Conservation (phyloP, 1,140 invertebrate species). For the Notospermus geniculatus region DNA sequence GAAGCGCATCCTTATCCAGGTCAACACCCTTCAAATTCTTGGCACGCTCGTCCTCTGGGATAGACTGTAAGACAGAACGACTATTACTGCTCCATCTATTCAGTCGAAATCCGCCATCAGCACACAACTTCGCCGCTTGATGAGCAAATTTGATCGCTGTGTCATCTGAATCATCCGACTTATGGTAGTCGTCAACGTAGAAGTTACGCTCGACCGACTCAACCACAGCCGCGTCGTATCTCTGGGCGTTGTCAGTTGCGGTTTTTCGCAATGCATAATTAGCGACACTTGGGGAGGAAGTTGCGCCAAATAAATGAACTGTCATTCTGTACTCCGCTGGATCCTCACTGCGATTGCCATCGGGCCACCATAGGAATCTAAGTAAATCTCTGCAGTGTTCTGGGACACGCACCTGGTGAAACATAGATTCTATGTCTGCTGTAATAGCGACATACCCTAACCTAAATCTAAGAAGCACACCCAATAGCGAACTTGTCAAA, state of each 20-base stretch:
- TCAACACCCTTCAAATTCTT: neutral
- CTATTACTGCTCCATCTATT: slow-evolving; percentile 18
- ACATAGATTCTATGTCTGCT: slow-evolving; percentile 23
- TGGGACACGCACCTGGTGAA: slow-evolving; percentile 25
- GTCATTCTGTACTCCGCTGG: slow-evolving; percentile 19
- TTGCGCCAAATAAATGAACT: slow-evolving; percentile 22
- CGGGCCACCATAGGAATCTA: slow-evolving; percentile 18
- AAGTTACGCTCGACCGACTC: slow-evolving; percentile 18
- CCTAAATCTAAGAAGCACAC: slow-evolving; percentile 19
- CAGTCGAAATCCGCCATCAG: slow-evolving; percentile 17
- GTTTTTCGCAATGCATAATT: slow-evolving; percentile 17
- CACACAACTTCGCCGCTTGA: slow-evolving; percentile 6
- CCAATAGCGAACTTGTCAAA: slow-evolving; percentile 6
- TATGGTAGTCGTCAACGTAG: slow-evolving; percentile 25
- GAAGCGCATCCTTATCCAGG: neutral
- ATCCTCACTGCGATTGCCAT: slow-evolving; percentile 9
- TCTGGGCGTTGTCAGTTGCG: slow-evolving; percentile 6
- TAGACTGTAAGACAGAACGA: slow-evolving; percentile 7
- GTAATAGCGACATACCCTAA: slow-evolving; percentile 11
- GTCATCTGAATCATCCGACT: neutral
- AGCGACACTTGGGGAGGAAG: slow-evolving; percentile 16
- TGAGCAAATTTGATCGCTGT: neutral
- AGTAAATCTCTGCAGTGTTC: slow-evolving; percentile 18
- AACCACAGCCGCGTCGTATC: slow-evolving; percentile 2
- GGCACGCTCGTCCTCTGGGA: slow-evolving; percentile 7